These are phyloP conservation scores for Sebastes dallii DNA, from an alignment of 2,797 vertebrate genomes.

Conservation along the genomic window DNA sequence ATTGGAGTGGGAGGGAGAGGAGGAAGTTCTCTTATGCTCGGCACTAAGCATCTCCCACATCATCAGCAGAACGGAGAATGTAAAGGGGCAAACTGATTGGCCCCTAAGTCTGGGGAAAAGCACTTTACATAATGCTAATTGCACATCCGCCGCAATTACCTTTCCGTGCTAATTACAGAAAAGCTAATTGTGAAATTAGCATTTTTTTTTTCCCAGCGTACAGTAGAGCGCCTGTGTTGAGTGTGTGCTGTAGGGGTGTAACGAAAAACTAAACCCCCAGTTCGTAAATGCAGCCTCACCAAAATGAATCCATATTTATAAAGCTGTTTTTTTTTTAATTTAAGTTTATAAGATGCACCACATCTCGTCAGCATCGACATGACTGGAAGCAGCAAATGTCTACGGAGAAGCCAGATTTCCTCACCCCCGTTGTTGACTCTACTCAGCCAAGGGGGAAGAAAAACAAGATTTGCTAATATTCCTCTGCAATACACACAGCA, in stretches of 20 bases:
- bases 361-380: constrained; percentile 14
- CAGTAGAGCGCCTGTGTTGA: constrained; percentile 45
- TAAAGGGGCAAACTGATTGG: constrained; percentile 78
- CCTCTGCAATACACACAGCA: constrained; percentile 46
- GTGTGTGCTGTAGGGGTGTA: constrained; percentile 10
- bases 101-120: constrained; percentile 69
- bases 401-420: constrained; percentile 26
- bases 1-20: constrained; percentile 62
- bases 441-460: background rate
- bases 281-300: constrained; percentile 28
- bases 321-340: constrained; percentile 12
- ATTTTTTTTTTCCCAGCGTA: constrained; percentile 46
- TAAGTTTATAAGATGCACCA: constrained; percentile 21
- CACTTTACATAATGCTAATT: constrained; percentile 83
- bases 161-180: constrained; percentile 78
- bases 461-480: constrained; percentile 57
- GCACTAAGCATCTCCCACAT: constrained; percentile 60
- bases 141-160: constrained; percentile 82
- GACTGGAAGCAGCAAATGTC: constrained; percentile 19
- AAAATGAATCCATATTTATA: constrained; percentile 40
- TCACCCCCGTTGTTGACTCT: constrained; percentile 37
- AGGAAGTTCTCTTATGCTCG: constrained; percentile 70
- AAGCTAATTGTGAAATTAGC: constrained; percentile 77
- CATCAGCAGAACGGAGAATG: constrained; percentile 58
- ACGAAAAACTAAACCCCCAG: background rate